Conservation (phyloP, 2,797 vertebrate species). For the Lophotriccus pileatus region DNA sequence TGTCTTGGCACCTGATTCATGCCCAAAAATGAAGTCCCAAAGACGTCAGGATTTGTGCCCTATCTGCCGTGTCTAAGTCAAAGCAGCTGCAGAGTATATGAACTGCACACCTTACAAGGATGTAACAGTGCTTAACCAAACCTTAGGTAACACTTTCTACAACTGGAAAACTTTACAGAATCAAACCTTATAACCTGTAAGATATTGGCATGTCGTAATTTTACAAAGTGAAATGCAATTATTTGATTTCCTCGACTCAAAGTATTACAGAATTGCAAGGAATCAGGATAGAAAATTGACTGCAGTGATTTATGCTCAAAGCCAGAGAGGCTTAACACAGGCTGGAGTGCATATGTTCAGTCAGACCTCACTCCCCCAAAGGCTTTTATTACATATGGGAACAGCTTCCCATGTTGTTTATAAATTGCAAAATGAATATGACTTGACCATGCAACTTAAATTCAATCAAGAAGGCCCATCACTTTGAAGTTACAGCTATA, state of each 20-base stretch:
- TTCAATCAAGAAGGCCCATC: background rate
- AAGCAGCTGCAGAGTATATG: background rate
- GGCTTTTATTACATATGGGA: background rate
- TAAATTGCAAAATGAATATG: background rate
- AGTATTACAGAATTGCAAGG: background rate
- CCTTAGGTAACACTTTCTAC: background rate
- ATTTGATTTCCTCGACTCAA: background rate
- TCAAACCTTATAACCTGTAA: background rate
- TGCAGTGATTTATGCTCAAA: background rate
- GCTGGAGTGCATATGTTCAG: background rate
- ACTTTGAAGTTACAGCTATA: background rate
- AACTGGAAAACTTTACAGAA: background rate
- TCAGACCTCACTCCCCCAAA: background rate
- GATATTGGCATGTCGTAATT: background rate
- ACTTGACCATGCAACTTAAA: background rate
- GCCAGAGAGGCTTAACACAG: background rate
- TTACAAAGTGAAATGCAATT: background rate
- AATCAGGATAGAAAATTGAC: background rate
- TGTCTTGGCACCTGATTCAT: background rate
- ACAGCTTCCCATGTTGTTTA: background rate
- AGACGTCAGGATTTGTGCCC: background rate
- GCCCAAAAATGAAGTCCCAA: background rate
- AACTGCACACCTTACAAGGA: background rate
- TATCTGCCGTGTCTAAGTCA: background rate
- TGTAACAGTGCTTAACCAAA: background rate